These are phyloP conservation scores for Zele albiditarsus DNA, from an alignment of 2,888 invertebrate species.

Conservation along the genomic window DNA sequence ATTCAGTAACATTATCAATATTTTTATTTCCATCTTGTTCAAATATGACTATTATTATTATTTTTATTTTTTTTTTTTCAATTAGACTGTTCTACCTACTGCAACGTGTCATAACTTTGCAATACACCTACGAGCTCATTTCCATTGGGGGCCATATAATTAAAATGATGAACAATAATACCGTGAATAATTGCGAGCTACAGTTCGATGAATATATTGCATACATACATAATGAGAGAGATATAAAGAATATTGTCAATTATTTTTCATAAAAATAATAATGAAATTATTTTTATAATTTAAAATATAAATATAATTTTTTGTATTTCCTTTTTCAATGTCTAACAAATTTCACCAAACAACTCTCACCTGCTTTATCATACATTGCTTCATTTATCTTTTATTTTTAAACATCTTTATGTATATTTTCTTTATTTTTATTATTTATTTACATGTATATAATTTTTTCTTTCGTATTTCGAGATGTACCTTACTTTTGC, in stretches of 20 bases:
- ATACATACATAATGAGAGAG: background rate
- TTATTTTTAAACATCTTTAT: background rate
- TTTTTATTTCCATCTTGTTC: background rate
- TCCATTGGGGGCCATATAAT: slow-evolving; percentile 35
- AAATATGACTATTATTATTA: background rate
- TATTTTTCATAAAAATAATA: background rate
- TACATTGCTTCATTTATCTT: background rate
- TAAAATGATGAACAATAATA: slow-evolving; percentile 47
- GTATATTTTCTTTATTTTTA: too few species aligned
- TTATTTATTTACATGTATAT: background rate
- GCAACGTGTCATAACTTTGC: slow-evolving; percentile 20
- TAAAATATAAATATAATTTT: background rate
- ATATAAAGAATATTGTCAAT: background rate
- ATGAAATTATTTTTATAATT: background rate
- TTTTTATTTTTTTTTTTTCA: background rate
- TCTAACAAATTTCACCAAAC: background rate
- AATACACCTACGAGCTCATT: slow-evolving; percentile 26
- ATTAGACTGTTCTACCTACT: background rate
- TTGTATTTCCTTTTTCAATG: background rate
- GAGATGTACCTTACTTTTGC: background rate
- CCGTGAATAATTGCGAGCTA: slow-evolving; percentile 42
- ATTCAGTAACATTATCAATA: too few species aligned
- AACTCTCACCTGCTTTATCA: background rate
- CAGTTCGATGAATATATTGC: slow-evolving; percentile 44
- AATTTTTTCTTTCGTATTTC: background rate